phyloP scores from a whole-genome alignment of 2,113 vertebrate genomes.

The Apteryx mantelli region DNA sequence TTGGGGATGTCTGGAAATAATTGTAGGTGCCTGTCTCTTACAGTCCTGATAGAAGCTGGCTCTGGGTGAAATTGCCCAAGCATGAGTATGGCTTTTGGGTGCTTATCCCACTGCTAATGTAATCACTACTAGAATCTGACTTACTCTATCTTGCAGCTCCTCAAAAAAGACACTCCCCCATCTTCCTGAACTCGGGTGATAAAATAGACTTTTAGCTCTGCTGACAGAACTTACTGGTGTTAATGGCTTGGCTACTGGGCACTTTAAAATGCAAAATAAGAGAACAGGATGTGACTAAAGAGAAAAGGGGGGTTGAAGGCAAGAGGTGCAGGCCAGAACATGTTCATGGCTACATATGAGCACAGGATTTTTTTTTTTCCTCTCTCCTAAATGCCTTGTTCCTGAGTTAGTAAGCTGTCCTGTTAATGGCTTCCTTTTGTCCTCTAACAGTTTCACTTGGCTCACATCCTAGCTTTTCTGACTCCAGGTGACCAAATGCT shows the following conservation, averaged over 20 bases:
- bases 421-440: slow-evolving; percentile 51
- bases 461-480: slow-evolving; percentile 29
- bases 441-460: slow-evolving; percentile 55
- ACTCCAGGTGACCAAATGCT: slow-evolving; percentile 22
- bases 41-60: background rate
- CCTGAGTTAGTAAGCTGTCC: slow-evolving; percentile 9
- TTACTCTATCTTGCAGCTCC: background rate
- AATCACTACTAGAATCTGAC: background rate
- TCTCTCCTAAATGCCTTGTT: background rate
- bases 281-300: background rate
- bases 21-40: slow-evolving; percentile 22
- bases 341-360: background rate
- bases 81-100: background rate
- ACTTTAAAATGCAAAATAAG: background rate
- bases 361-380: background rate
- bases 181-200: background rate
- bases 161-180: background rate
- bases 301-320: background rate
- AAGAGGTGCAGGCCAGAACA: background rate
- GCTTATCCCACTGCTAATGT: background rate
- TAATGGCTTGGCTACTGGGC: background rate
- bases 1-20: background rate
- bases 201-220: background rate
- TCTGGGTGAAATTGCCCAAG: background rate
- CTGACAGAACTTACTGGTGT: background rate